Evolutionary conservation across 1,140 invertebrate genomes (phyloP).

Genomic region (Aphelenchoides besseyi): DNA sequence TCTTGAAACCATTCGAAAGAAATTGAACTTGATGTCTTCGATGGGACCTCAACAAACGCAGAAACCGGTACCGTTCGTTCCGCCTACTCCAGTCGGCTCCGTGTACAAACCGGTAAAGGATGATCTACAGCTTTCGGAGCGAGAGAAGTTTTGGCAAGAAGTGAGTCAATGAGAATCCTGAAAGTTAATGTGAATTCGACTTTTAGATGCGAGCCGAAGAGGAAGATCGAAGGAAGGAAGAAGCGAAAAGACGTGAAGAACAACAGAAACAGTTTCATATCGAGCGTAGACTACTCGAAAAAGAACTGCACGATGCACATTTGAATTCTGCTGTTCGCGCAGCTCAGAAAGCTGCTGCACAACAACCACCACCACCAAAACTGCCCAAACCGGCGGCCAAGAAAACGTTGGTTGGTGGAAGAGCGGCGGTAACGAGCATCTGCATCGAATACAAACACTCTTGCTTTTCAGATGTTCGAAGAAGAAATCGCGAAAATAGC

Average conservation of each 20-base stretch:
- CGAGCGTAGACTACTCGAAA: slow-evolving; percentile 36
- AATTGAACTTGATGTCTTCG: slow-evolving; percentile 25
- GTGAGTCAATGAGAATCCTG: slow-evolving; percentile 29
- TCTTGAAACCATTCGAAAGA: slow-evolving; percentile 27
- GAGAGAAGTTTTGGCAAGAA: slow-evolving; percentile 54
- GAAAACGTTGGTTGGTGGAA: slow-evolving; percentile 28
- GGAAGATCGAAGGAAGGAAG: slow-evolving; percentile 41
- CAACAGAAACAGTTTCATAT: slow-evolving; percentile 40
- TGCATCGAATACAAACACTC: no score
- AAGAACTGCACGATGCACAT: slow-evolving; percentile 37
- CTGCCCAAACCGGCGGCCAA: slow-evolving; percentile 14
- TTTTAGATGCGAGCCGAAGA: slow-evolving; percentile 44
- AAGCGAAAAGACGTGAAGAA: slow-evolving; percentile 29
- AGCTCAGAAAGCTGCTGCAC: slow-evolving; percentile 6
- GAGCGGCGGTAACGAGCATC: no score
- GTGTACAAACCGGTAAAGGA: slow-evolving; percentile 29
- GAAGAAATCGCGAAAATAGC: slow-evolving; percentile 36
- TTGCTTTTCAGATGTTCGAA: slow-evolving; percentile 38
- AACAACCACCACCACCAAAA: slow-evolving; percentile 17
- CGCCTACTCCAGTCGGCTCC: slow-evolving; percentile 34
- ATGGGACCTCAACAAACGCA: not conserved
- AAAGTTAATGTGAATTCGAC: no score
- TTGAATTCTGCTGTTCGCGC: slow-evolving; percentile 16
- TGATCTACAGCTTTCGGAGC: slow-evolving; percentile 41
- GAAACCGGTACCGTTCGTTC: slow-evolving; percentile 44